Conservation (phyloP, 2,113 vertebrate genomes). For the Solea solea region DNA sequence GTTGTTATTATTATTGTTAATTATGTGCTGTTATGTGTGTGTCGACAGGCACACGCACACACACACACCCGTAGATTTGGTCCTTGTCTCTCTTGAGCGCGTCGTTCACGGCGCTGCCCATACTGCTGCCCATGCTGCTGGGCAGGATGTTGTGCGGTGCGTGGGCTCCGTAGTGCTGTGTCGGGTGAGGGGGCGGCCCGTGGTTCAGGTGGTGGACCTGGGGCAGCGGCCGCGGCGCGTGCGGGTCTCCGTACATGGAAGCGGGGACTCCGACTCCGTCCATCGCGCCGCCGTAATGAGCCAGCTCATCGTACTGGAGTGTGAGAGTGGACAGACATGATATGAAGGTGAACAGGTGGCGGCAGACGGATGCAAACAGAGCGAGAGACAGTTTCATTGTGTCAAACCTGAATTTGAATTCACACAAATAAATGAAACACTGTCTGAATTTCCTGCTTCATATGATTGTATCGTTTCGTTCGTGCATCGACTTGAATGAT, state of each 20-base stretch:
- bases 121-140: conserved; percentile 91
- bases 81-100: conserved; percentile 96
- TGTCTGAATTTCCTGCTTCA: too few species aligned
- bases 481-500: too few species aligned
- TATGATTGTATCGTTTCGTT: too few species aligned
- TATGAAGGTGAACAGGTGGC: conserved; percentile 1
- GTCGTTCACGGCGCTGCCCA: conserved; percentile 94
- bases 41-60: too few species aligned
- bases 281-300: conserved; percentile 93
- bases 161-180: conserved; percentile 94
- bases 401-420: too few species aligned
- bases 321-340: neutral
- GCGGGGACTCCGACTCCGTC: conserved; percentile 92
- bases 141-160: conserved; percentile 93
- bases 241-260: conserved; percentile 96
- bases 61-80: conserved; percentile 92
- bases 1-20: too few species aligned
- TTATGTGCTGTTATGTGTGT: too few species aligned
- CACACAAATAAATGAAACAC: too few species aligned
- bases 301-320: conserved; percentile 93
- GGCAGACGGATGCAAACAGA: neutral
- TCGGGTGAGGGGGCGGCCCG: conserved; percentile 91
- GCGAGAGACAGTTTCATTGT: too few species aligned
- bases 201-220: conserved; percentile 96
- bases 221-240: conserved; percentile 90